Base-by-base conservation (phyloP, 2,113 vertebrate species). In the Mobula hypostoma region DNA sequence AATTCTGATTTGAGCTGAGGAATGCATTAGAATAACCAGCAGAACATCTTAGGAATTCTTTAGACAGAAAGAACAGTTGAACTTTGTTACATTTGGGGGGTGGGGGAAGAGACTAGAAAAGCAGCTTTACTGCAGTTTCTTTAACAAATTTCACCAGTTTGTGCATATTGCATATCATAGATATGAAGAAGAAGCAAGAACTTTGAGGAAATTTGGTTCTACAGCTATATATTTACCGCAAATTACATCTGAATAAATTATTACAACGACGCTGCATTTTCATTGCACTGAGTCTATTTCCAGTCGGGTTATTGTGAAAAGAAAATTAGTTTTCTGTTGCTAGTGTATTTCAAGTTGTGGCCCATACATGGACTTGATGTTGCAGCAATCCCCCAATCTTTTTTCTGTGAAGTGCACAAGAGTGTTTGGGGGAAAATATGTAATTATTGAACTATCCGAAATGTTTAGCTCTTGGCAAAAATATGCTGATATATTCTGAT, bases 1-100 rank as follows among this genome's bases (percentile, higher is more conserved):
- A 93, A 48, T 93, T 93, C 56, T 93, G 36, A 93, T 93, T 93
- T 93, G 74, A 56, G 48, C 76, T 93, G 91, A 93, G 40, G 91
- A 72, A 93, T 93, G 91, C 40, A 11, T 76, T 93, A 36, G 70
- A 40, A 93, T 93, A 40, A 92, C 68, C 40, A 36, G 40, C 66
- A 48, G 63, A 66, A 68, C 24, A 66, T 40, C 63, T 91, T 70
- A 56, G 91, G 68, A 74, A 93, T 93, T 93, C 36, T 93, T 93
- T 74, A 70, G 63, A 92, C 88, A 72, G 29, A 91, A 90, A 29
- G 63, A 90, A 91, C 36, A 4, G 19, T 74, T 76, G 66, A 93
- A 93, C 68, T 24, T 93, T 92, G 66, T 70, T 91, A 11, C 32
- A 74, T 93, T 76, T 74, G 21, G 48, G 15, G 8, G 17, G 7